A percentile compares a stretch with the other conserved stretches of the same genome.
These are phyloP conservation scores for Tholera decimalis DNA, from an alignment of 2,888 invertebrate species.

Conservation along the genomic window DNA sequence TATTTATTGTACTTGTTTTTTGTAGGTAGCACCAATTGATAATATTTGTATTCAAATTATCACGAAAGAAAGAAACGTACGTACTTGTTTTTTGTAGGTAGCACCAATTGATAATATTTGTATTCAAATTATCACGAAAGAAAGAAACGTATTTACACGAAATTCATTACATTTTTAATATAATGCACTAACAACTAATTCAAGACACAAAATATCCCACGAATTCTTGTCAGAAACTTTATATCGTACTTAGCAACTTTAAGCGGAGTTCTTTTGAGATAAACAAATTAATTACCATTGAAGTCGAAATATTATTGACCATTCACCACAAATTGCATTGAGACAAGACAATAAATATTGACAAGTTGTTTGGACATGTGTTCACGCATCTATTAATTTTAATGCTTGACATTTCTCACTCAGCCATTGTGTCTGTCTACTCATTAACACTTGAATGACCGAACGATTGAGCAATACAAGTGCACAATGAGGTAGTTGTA, in stretches of 20 bases:
- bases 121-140: no score
- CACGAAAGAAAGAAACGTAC: no score
- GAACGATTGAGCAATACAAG: constrained; percentile 56
- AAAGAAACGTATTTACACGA: not conserved
- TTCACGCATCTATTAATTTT: constrained; percentile 59
- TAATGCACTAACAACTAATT: not conserved
- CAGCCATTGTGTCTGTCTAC: constrained; percentile 66
- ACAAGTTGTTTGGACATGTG: constrained; percentile 62
- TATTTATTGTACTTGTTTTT: constrained; percentile 24
- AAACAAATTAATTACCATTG: not conserved
- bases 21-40: not conserved
- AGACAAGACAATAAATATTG: constrained; percentile 35
- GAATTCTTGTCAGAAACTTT: not conserved
- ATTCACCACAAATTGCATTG: constrained; percentile 15
- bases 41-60: constrained; percentile 24
- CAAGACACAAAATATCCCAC: not conserved
- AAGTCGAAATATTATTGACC: not conserved
- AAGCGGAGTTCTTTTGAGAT: not conserved
- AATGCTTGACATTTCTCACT: constrained; percentile 68
- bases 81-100: constrained; percentile 9
- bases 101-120: not conserved
- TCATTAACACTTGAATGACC: constrained; percentile 73
- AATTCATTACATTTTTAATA: constrained; percentile 4
- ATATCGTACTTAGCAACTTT: not conserved
- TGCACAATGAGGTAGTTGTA: constrained; percentile 57